phyloP scores from a whole-genome alignment of 2,888 invertebrate genomes.

The Auanema sp. region DNA sequence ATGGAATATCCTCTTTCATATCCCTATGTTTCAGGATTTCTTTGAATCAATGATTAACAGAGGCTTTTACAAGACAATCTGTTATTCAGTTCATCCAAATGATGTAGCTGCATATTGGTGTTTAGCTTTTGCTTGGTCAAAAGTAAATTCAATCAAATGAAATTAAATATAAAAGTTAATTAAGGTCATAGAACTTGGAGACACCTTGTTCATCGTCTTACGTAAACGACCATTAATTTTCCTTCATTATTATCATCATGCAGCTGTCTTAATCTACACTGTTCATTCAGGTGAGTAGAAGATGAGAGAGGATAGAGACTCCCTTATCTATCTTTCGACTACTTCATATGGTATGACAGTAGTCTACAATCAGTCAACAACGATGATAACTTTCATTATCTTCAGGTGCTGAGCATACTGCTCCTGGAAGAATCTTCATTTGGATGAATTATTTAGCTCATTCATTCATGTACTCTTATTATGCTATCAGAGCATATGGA shows the following conservation, averaged over 20 bases:
- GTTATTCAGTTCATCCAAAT: conserved; percentile 54
- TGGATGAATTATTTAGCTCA: conserved; percentile 69
- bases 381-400: conserved; percentile 5
- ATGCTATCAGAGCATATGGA: conserved; percentile 66
- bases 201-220: conserved; percentile 62
- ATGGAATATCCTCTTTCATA: neutral
- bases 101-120: conserved; percentile 55
- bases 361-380: neutral
- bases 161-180: neutral
- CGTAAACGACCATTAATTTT: conserved; percentile 60
- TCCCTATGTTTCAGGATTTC: conserved; percentile 46
- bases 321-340: neutral
- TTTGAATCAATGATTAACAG: conserved; percentile 36
- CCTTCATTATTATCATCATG: conserved; percentile 64
- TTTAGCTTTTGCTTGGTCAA: conserved; percentile 58
- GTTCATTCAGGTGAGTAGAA: conserved; percentile 61
- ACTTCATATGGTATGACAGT: neutral
- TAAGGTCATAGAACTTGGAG: conserved; percentile 59
- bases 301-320: neutral
- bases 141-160: conserved; percentile 24
- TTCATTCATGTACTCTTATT: conserved; percentile 69
- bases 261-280: conserved; percentile 63
- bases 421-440: conserved; percentile 61
- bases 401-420: conserved; percentile 62
- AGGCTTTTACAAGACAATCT: conserved; percentile 51